These are phyloP conservation scores for Rhabdomys dilectus DNA, from an alignment of 2,113 vertebrate genomes.

Conservation along the genomic window DNA sequence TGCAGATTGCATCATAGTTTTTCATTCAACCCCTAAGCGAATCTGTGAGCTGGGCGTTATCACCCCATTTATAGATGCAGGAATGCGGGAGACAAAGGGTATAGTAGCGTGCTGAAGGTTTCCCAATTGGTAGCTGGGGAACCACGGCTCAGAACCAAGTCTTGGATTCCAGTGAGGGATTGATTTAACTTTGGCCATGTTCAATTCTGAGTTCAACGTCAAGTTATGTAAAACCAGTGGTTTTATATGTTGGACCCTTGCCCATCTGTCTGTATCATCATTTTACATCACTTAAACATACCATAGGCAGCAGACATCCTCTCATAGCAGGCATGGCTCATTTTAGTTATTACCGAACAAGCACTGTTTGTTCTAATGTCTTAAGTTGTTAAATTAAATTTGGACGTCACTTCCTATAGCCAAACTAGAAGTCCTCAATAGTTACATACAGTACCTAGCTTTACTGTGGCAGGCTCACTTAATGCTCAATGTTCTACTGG, in stretches of 20 bases:
- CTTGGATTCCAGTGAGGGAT: not conserved
- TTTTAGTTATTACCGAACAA: conserved; percentile 46
- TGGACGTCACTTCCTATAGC: conserved; percentile 31
- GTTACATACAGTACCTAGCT: not conserved
- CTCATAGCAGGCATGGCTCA: not conserved
- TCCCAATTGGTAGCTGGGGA: not conserved
- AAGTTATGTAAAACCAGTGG: not conserved
- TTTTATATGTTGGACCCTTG: not conserved
- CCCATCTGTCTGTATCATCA: not conserved
- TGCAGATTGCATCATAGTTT: not conserved
- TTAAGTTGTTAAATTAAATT: not conserved
- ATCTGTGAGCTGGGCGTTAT: not conserved
- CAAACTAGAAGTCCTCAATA: not conserved
- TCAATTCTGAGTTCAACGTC: not conserved
- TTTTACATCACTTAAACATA: not conserved
- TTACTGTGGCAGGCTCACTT: not conserved
- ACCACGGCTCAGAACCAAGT: not conserved
- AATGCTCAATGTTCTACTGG: not conserved
- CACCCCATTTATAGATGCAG: not conserved
- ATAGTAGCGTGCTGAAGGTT: not conserved
- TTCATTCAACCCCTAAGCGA: not conserved
- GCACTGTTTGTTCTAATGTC: conserved; percentile 14
- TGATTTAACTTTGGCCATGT: not conserved
- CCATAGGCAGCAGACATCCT: not conserved
- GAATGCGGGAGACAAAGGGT: too few species aligned